Conservation (phyloP, 2,888 invertebrate species). For the Lepetodrilus schrolli region DNA sequence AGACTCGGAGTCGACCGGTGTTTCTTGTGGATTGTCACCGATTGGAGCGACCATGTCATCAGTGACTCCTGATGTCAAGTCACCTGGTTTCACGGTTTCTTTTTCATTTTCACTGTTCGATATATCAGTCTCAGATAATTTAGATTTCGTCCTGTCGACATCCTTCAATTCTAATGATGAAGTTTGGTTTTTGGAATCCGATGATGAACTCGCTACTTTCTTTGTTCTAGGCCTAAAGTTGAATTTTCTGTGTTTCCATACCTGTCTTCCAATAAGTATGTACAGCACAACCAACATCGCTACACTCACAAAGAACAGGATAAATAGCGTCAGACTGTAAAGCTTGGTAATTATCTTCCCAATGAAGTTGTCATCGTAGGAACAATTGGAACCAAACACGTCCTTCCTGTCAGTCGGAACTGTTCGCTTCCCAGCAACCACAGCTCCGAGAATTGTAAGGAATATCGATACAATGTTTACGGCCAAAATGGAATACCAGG, state of each 20-base stretch:
- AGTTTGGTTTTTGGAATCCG: background rate
- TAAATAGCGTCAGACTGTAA: background rate
- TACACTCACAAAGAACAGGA: background rate
- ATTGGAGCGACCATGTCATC: background rate
- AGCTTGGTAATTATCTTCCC: background rate
- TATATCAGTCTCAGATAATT: background rate
- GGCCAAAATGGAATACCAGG: background rate
- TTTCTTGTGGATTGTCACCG: background rate
- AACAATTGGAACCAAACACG: conserved; percentile 2
- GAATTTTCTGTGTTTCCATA: background rate
- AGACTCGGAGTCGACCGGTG: background rate
- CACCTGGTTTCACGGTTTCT: background rate
- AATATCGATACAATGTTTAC: background rate
- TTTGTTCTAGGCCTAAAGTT: background rate
- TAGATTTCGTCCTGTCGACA: background rate
- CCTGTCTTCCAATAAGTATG: background rate
- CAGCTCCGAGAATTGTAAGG: background rate
- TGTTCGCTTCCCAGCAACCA: conserved; percentile 7
- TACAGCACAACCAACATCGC: background rate
- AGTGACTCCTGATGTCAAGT: too few relatives aligned
- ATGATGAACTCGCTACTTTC: background rate
- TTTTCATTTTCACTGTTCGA: background rate
- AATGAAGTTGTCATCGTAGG: conserved; percentile 8
- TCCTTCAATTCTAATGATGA: background rate
- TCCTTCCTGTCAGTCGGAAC: background rate